These are phyloP conservation scores for Coremacera marginata DNA, from an alignment of 2,888 invertebrate species.

Conservation along the genomic window DNA sequence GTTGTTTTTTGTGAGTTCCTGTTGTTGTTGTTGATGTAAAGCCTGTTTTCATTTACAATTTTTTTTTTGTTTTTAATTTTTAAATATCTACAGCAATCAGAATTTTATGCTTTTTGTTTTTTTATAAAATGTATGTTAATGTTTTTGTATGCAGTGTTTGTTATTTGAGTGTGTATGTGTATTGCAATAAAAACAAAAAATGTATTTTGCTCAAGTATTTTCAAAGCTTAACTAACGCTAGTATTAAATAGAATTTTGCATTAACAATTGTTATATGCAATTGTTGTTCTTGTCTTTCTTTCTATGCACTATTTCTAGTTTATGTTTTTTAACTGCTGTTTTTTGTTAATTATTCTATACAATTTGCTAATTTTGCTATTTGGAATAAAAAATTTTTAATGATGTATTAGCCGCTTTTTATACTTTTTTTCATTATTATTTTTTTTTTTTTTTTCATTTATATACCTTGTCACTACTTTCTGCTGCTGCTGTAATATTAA, in stretches of 20 bases:
- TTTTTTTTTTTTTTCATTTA: conserved; percentile 32
- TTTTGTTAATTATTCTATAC: conserved; percentile 43
- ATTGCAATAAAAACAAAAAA: background rate
- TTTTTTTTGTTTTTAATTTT: background rate
- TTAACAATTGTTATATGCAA: background rate
- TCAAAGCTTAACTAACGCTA: background rate
- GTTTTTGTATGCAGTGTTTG: too few relatives aligned
- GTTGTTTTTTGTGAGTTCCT: too few relatives aligned
- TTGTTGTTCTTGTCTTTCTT: conserved; percentile 14
- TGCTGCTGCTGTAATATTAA: conserved; percentile 18
- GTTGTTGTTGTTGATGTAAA: too few relatives aligned
- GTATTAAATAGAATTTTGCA: background rate
- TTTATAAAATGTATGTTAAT: background rate
- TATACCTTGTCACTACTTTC: too few relatives aligned
- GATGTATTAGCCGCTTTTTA: too few relatives aligned
- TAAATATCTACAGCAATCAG: background rate
- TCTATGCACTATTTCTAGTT: conserved; percentile 1
- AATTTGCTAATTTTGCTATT: conserved; percentile 20
- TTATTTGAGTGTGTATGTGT: background rate
- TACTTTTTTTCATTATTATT: background rate
- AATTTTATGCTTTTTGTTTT: background rate
- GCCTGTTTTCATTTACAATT: too few relatives aligned
- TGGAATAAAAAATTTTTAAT: too few relatives aligned
- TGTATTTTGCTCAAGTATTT: background rate
- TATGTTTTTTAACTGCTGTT: conserved; percentile 1